Base-by-base conservation (phyloP, 2,888 invertebrate genomes). In the Acleris laterana region DNA sequence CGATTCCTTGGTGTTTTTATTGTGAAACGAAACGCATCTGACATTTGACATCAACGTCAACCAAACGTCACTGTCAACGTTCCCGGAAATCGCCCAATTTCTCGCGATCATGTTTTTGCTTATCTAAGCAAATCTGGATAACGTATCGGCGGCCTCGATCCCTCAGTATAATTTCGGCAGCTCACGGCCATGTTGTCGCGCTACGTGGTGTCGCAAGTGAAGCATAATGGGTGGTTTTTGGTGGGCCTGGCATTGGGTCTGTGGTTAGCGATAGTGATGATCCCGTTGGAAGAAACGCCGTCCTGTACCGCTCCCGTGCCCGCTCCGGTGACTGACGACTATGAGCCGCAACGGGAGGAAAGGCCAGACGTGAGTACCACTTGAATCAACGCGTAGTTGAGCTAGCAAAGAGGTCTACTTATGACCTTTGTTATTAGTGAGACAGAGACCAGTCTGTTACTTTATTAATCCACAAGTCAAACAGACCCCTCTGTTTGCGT, bases 171-270 rank as follows among this genome's bases (percentile, higher is more conserved):
- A 55, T 20, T 53, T 42, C 11, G 38, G 19, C 22, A 38, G 50
- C 42, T 19, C 38, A 46, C 19, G 70, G 77, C 71, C 64, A 90
- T 92, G 90, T 77, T 90, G 77, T 89, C 90, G 7, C 89, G 93
- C 19, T 89, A 85, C 72, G 83, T 93, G 63, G 88, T 89, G 74
- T 87, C 92, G 58, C 93, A 93, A 79, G 85, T 92, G 74, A 93
- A 93, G 74, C 93, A 93, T 75, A 94, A 95, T 77, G 93, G 93
- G 38, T 94, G 93, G 81, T 93, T 95, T 77, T 81, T 95, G 68
- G 83, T 93, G 70, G 95, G 95, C 19, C 73, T 94, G 68, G 91
- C 87, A 70, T 75, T 94, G 62, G 95, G 95, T 6, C 81, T 95
- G 38, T 93, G 93, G 84, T 74, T 94, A 70, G 93, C 94, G 63